Percentiles rank a stretch among this genome's conserved stretches.
Evolutionary conservation across 1,140 invertebrate species (phyloP).

Genomic region (Drosophila eugracilis): DNA sequence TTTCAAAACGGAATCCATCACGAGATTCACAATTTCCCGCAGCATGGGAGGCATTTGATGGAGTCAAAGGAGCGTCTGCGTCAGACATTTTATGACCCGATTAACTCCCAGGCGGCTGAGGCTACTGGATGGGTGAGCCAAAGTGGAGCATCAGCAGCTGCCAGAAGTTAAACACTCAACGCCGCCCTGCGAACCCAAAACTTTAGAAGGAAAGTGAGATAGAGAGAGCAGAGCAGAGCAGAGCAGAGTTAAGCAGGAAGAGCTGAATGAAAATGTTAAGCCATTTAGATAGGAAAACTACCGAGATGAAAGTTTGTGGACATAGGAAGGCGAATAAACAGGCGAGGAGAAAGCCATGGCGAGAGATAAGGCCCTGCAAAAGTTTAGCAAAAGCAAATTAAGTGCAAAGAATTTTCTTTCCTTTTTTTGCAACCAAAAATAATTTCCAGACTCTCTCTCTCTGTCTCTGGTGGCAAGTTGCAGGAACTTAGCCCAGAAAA

Average conservation of each 20-base stretch:
- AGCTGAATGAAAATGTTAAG: conserved; percentile 55
- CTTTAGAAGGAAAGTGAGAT: not conserved
- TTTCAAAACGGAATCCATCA: conserved; percentile 20
- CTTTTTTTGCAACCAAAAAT: not conserved
- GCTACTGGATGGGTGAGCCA: not conserved
- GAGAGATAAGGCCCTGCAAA: conserved; percentile 6
- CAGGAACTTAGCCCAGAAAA: too few species aligned
- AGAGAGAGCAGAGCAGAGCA: too few species aligned
- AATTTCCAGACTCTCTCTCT: not conserved
- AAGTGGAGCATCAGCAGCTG: conserved; percentile 45
- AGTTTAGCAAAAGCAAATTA: conserved; percentile 56
- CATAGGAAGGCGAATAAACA: conserved; percentile 23
- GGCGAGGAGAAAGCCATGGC: not conserved
- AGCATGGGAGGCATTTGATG: conserved; percentile 5
- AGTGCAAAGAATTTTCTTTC: conserved; percentile 21
- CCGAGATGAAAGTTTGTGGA: conserved; percentile 51
- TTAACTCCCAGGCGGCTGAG: conserved; percentile 30
- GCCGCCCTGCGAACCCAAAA: not conserved
- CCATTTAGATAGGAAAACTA: conserved; percentile 54
- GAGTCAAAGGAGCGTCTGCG: conserved; percentile 37
- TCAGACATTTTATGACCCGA: conserved; percentile 70
- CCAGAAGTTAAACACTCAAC: conserved; percentile 11
- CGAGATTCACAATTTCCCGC: conserved; percentile 12
- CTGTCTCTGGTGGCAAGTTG: not conserved
- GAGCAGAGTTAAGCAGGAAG: too few species aligned